Evolutionary conservation across 2,113 vertebrate genomes (phyloP).

Genomic region (Pterophyllum scalare): DNA sequence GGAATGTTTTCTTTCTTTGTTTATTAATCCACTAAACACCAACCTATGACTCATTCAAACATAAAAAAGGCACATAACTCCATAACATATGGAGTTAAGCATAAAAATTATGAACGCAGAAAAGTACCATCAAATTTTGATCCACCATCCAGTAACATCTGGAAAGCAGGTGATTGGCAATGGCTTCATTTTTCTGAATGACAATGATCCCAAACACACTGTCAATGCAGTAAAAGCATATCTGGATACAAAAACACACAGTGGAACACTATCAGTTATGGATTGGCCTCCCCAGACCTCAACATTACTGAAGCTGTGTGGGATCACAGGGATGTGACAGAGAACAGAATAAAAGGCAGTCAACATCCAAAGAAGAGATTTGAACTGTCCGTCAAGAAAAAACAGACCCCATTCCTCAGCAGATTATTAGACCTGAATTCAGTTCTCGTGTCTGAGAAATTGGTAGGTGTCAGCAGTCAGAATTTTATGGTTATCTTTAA

Average conservation of each 20-base stretch:
- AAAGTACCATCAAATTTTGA: background rate
- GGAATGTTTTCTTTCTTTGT: background rate
- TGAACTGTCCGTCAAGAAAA: background rate
- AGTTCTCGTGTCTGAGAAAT: background rate
- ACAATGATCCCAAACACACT: background rate
- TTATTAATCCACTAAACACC: too few species aligned
- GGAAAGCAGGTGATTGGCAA: background rate
- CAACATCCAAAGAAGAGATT: background rate
- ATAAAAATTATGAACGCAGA: background rate
- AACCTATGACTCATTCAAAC: background rate
- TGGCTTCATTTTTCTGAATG: background rate
- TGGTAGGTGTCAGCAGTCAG: background rate
- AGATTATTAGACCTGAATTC: constrained; percentile 1
- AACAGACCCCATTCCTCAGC: background rate
- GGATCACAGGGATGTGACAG: background rate
- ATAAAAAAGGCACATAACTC: too few species aligned
- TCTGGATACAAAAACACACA: background rate
- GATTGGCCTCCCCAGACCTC: background rate
- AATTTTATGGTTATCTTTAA: constrained; percentile 2
- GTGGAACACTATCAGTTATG: background rate
- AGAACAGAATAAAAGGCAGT: background rate
- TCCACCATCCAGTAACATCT: background rate
- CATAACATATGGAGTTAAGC: background rate
- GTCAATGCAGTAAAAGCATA: background rate
- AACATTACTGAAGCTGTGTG: background rate